Base-by-base conservation (phyloP, 1,140 invertebrate species). In the Wiebesia pumilae region DNA sequence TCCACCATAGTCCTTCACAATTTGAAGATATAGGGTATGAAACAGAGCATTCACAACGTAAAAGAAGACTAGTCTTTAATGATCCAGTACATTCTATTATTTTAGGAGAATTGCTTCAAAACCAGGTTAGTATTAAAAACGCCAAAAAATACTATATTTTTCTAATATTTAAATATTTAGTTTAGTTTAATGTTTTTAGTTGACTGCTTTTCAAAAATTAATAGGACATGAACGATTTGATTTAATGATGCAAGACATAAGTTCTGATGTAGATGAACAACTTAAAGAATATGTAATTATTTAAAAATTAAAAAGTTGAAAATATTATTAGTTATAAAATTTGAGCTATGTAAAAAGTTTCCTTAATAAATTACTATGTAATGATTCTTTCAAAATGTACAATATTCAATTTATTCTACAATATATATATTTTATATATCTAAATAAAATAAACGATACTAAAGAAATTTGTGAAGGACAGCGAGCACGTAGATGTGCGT, bases 11-110 rank as follows among this genome's bases (percentile, higher is more conserved):
- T 90, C 90, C 91, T 30, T 92, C 90, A 54, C 88, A 91, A 81
- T 93, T 92, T 21, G 92, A 94, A 51, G 91, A 93, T 82, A 91
- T 91, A 24, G 94, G 94, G 83, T 94, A 93, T 87, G 94, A 94
- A 89, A 95, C 94, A 6, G 94, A 95, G 89, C 95, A 95, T 89
- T 94, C 95, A 89, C 89, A 95, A 86, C 92, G 96, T 83, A 94
- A 94, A 84, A 95, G 95, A 83, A 94, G 95, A 91, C 90, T 97
- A 38, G 94, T 94, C 43, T 90, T 95, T 14, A 92, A 93, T 40
- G 97, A 97, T 94, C 96, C 96, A 65, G 95, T 97, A 1, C 95
- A 97, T 89, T 96, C 94, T 80, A 95, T 97, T 80, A 95, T 95
- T 30, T 92, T 97, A 40, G 95, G 95, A 91, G 95, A 96, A 88